These are phyloP conservation scores for Arctocebus calabarensis DNA, from an alignment of 2,797 vertebrate species.

Conservation along the genomic window DNA sequence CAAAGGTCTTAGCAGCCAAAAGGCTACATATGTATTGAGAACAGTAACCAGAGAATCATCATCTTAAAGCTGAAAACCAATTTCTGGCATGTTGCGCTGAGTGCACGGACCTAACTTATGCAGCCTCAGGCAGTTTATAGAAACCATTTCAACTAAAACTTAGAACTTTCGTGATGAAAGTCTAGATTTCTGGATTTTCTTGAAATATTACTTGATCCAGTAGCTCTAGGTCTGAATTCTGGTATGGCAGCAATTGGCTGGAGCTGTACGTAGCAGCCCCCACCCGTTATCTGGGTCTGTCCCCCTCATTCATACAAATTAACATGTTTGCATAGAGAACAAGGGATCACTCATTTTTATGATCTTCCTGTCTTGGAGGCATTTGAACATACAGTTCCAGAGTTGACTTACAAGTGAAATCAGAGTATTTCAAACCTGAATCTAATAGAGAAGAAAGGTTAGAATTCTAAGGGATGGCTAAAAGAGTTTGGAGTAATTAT, in stretches of 20 bases:
- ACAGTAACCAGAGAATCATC: background rate
- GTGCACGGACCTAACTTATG: background rate
- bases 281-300: background rate
- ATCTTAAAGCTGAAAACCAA: background rate
- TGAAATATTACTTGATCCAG: background rate
- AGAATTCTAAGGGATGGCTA: background rate
- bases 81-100: background rate
- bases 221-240: background rate
- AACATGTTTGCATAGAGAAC: background rate
- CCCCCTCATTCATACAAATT: background rate
- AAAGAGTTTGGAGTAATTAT: background rate
- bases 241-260: background rate
- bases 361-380: background rate
- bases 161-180: background rate
- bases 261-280: background rate
- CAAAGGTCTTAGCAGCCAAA: slow-evolving; percentile 18
- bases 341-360: background rate
- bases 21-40: background rate
- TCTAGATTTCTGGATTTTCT: background rate
- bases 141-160: background rate
- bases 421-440: background rate
- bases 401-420: background rate
- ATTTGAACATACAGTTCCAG: background rate
- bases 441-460: background rate
- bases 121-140: background rate